A percentile compares a stretch with the other conserved stretches of the same genome.
Evolutionary conservation across 2,113 vertebrate genomes (phyloP).

Genomic region (Lamprotornis superbus): DNA sequence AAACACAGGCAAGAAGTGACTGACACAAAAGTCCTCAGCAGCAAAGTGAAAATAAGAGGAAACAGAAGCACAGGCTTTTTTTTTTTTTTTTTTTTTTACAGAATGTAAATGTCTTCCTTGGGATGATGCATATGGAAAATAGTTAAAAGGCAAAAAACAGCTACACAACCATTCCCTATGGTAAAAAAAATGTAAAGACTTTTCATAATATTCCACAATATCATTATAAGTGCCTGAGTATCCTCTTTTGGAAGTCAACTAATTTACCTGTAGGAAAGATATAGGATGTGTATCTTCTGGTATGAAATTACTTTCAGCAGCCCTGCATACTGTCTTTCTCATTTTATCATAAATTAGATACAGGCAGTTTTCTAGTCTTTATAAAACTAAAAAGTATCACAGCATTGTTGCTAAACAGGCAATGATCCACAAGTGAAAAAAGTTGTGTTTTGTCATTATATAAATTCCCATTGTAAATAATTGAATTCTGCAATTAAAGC

Average conservation of each 20-base stretch:
- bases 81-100: not conserved
- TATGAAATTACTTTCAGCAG: slow-evolving; percentile 47
- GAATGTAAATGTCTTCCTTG: not conserved
- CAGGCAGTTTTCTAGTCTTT: not conserved
- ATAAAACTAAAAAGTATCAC: not conserved
- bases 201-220: not conserved
- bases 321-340: not conserved
- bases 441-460: not conserved
- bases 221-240: not conserved
- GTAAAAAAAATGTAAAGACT: not conserved
- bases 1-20: not conserved
- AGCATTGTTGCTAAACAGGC: not conserved
- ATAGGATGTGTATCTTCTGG: not conserved
- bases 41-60: not conserved
- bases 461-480: not conserved
- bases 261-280: not conserved
- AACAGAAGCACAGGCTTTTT: not conserved
- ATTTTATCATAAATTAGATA: not conserved
- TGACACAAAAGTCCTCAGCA: not conserved
- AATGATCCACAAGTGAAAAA: not conserved
- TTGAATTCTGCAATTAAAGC: not conserved
- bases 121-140: not conserved
- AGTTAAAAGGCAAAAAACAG: not conserved
- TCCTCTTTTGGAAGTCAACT: not conserved
- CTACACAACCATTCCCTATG: not conserved